Evolutionary conservation across 2,797 vertebrate species (phyloP), one percentile per base, ranked within the genome.

Genomic region (Carapus acus): DNA sequence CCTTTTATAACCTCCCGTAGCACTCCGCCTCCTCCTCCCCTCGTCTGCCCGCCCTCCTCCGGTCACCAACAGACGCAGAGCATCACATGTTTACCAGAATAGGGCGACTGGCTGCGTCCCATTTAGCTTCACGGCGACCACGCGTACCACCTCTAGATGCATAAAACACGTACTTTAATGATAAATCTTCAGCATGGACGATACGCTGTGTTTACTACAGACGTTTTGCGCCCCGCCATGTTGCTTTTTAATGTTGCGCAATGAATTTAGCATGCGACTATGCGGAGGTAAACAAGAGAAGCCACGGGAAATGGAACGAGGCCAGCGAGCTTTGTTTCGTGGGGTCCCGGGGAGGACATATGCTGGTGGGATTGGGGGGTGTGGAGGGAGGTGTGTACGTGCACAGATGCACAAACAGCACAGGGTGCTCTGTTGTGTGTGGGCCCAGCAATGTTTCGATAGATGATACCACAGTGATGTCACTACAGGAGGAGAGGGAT

Each of bases 1-100:
- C 44, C 0, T 83, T 87, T 85, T 90, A 90, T 90, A 88, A 86
- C 58, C 74, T 84, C 70, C 49, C 42, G 0, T 21, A 15, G n/a
- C 8, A 15, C 34, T 7, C 16, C 61, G 71, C 21, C 70, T 74
- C 81, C 82, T 50, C 80, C 75, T 4, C 34, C 34, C 21, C 70
- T 74, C 81, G 81, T 50, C 80, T 74, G 7, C 34, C 34, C 34
- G 14, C 34, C 11, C n/a, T 40, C 37, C 4, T 21, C 43, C 52
- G 13, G 31, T 43, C 78, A 37, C 73, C 80, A 63, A 21, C 62
- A 19, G 15, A 44, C 73, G 6, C 11, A 71, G 49, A 0, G 43
- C 5, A 16, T 85, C 81, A 69, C 33, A 78, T 73, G 63, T 24
- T 16, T 84, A 82, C 79, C 62, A 67, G 82, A 82, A 81, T 23